Evolutionary conservation across 2,113 vertebrate genomes (phyloP).

Genomic region (Brevimyrus niger): DNA sequence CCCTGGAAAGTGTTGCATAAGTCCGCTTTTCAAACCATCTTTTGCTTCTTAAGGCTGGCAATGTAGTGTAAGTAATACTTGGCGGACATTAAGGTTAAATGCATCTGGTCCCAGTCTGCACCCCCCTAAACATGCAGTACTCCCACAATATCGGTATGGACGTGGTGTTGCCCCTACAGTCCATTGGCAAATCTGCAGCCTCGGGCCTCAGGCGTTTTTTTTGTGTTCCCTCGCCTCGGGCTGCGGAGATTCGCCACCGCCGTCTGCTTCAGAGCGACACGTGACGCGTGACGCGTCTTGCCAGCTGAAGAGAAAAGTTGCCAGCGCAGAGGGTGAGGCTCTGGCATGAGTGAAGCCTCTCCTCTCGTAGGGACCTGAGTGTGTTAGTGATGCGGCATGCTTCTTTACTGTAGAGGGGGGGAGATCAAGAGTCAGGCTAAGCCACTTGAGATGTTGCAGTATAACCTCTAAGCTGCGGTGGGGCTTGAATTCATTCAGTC

Average conservation of each 20-base stretch:
- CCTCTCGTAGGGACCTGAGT: neutral
- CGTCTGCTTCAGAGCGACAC: neutral
- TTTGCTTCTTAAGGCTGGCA: too few species aligned
- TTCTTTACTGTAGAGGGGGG: neutral
- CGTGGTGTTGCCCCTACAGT: neutral
- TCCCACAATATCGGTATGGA: too few species aligned
- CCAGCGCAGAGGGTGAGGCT: neutral
- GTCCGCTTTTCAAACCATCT: too few species aligned
- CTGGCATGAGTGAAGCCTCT: neutral
- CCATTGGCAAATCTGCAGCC: neutral
- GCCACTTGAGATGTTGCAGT: neutral
- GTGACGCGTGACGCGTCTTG: neutral
- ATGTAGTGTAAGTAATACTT: too few species aligned
- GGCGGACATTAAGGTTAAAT: too few species aligned
- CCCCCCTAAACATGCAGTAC: too few species aligned
- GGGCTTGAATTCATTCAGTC: neutral
- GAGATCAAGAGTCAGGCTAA: neutral
- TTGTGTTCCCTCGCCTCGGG: neutral
- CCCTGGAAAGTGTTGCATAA: too few species aligned
- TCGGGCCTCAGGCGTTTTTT: neutral
- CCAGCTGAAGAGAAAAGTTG: neutral
- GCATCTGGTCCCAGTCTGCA: too few species aligned
- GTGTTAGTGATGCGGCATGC: neutral
- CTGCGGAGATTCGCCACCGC: neutral
- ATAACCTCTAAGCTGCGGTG: neutral